Evolutionary conservation across 2,113 vertebrate genomes (phyloP).

Genomic region (Alosa alosa): DNA sequence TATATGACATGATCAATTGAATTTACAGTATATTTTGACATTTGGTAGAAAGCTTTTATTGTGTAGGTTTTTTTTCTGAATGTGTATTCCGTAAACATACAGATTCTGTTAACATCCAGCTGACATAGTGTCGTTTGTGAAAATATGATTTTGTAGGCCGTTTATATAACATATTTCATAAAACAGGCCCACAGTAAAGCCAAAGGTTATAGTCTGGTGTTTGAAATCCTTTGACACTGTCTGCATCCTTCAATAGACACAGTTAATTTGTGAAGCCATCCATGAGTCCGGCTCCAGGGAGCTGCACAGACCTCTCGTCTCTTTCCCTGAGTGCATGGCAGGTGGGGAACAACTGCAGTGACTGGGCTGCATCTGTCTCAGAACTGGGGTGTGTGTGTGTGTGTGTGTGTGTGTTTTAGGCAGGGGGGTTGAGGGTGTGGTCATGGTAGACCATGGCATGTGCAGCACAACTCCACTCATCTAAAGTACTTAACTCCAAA

Average conservation of each 20-base stretch:
- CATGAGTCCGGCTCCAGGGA: neutral
- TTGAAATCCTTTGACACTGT: neutral
- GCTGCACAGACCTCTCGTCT: neutral
- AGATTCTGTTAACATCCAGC: too few relatives aligned
- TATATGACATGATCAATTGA: neutral
- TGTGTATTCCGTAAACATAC: neutral
- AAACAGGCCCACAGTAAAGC: neutral
- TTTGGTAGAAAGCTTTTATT: neutral
- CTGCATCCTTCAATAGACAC: neutral
- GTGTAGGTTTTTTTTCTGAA: neutral
- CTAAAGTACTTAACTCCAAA: neutral
- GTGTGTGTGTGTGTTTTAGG: neutral
- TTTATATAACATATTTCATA: neutral
- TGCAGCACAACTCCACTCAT: neutral
- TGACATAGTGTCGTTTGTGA: neutral
- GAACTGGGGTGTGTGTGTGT: neutral
- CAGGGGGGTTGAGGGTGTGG: neutral
- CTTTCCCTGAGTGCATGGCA: neutral
- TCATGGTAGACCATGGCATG: neutral
- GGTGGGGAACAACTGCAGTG: slow-evolving; percentile 9
- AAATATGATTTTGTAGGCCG: neutral
- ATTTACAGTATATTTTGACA: neutral
- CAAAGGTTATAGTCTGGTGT: neutral
- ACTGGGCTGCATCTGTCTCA: neutral
- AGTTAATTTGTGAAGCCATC: neutral